phyloP scores from a whole-genome alignment of 92 coral and sea anemone genomes.

The Epizoanthus ramosus region DNA sequence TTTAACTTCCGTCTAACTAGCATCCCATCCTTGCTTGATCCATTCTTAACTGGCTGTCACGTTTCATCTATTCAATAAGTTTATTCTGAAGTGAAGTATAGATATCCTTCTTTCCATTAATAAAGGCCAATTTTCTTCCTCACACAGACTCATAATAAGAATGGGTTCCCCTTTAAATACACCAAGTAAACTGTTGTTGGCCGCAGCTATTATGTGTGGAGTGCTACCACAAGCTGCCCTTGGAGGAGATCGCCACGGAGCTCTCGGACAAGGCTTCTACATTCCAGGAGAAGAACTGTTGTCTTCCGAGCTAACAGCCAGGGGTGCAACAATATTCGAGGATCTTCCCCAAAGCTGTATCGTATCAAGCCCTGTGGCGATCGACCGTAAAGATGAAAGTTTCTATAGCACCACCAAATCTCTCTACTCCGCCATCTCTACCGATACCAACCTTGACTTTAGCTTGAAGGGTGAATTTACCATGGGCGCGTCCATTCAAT shows the following conservation, averaged over 20 bases:
- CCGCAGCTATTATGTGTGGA: too few species aligned
- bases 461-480: conserved; percentile 49
- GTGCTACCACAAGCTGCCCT: too few species aligned
- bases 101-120: too few species aligned
- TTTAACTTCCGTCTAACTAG: too few species aligned
- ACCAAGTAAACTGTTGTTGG: too few species aligned
- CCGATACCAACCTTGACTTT: conserved; percentile 49
- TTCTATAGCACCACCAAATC: conserved; percentile 59
- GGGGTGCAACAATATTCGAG: conserved; percentile 30
- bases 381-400: conserved; percentile 47
- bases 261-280: conserved; percentile 52
- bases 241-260: neutral
- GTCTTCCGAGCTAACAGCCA: conserved; percentile 36
- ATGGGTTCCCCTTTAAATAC: too few species aligned
- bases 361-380: conserved; percentile 5
- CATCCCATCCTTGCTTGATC: too few species aligned
- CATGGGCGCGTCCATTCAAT: conserved; percentile 51
- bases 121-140: too few species aligned
- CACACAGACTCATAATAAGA: too few species aligned
- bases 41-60: too few species aligned
- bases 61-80: too few species aligned
- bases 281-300: conserved; percentile 53
- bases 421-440: conserved; percentile 51
- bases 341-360: conserved; percentile 18
- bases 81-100: too few species aligned